Conservation (phyloP, 1,140 invertebrate species). For the Calephelis nemesis region DNA sequence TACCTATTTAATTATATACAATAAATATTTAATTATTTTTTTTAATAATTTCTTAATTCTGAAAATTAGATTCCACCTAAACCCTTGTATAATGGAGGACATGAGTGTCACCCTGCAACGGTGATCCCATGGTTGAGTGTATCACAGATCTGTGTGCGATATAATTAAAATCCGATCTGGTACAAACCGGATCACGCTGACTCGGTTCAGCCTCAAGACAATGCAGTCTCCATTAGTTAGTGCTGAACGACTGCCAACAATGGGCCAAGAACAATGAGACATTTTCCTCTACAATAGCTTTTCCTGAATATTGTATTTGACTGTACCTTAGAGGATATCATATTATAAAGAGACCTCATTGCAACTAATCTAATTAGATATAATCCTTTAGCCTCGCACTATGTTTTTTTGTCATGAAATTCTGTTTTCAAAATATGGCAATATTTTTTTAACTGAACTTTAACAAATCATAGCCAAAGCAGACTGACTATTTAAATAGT, state of each 20-base stretch:
- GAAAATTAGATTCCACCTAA: too few relatives aligned
- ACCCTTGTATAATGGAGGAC: too few relatives aligned
- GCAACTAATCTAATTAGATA: not conserved
- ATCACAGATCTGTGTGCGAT: conserved; percentile 11
- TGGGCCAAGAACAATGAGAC: conserved; percentile 63
- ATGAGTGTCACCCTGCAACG: not conserved
- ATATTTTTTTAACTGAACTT: too few relatives aligned
- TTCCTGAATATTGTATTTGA: conserved; percentile 73
- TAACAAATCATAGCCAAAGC: too few relatives aligned
- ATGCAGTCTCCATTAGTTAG: conserved; percentile 70
- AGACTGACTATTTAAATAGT: too few relatives aligned
- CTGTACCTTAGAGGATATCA: conserved; percentile 31
- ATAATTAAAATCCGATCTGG: conserved; percentile 23
- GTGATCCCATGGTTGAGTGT: conserved; percentile 2
- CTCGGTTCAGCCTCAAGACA: conserved; percentile 53
- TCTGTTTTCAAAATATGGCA: too few relatives aligned
- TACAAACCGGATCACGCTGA: conserved; percentile 47
- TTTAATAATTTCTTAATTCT: too few relatives aligned
- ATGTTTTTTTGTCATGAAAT: too few relatives aligned
- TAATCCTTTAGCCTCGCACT: too few relatives aligned
- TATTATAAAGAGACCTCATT: not conserved
- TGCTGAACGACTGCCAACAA: conserved; percentile 58
- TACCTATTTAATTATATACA: too few relatives aligned
- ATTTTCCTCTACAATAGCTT: conserved; percentile 69
- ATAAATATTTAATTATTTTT: too few relatives aligned